A percentile compares a stretch with the other conserved stretches of the same genome.
Conservation (phyloP, 2,113 vertebrate genomes). For the Centropus bengalensis region DNA sequence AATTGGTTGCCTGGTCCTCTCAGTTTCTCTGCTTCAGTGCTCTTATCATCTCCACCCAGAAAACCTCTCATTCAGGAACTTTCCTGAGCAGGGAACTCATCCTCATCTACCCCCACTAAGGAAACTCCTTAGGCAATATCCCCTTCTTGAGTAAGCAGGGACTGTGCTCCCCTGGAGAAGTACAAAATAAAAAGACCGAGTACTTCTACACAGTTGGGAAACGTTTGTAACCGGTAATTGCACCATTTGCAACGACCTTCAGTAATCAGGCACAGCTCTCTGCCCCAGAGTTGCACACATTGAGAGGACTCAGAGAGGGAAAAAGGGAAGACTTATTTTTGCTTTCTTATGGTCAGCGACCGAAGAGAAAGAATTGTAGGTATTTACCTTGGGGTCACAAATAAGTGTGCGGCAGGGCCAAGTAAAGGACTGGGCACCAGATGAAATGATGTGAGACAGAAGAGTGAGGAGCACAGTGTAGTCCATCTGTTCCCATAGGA, state of each 20-base stretch:
- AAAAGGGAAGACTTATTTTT: neutral
- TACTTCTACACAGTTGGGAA: neutral
- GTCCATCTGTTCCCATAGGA: neutral
- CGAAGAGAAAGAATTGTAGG: neutral
- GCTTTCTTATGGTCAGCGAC: neutral
- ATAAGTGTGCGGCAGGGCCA: neutral
- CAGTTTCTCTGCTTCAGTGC: neutral
- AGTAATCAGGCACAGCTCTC: neutral
- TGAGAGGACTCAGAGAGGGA: neutral
- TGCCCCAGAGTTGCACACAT: neutral
- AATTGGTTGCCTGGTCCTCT: neutral
- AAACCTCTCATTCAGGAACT: neutral
- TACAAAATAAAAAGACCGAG: neutral
- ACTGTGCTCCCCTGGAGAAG: neutral
- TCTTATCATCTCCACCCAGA: neutral
- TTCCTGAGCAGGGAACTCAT: neutral
- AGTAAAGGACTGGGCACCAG: rapidly evolving
- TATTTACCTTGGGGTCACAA: neutral
- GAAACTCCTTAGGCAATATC: neutral
- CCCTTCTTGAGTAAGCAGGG: neutral
- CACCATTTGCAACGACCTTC: neutral
- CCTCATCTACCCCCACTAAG: neutral
- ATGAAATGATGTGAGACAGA: neutral
- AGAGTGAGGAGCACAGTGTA: neutral
- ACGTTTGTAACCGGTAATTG: neutral